Evolutionary conservation across 2,888 invertebrate genomes (phyloP), one percentile per base, ranked within the genome.

Genomic region (Lycaena phlaeas): DNA sequence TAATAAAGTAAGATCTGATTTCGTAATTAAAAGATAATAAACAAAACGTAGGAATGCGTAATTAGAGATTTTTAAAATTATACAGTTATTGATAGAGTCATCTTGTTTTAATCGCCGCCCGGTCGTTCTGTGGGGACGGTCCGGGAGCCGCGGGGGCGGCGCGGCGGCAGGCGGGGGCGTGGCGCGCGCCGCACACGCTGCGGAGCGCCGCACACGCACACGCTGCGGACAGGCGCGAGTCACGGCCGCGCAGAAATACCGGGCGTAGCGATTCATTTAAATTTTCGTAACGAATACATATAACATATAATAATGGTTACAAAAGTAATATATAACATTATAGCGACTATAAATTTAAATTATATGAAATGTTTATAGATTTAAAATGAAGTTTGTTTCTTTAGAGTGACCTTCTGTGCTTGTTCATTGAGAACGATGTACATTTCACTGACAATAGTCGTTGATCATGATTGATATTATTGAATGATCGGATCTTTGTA

Each of bases 311-410:
- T 81, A 82, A 82, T 76, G 79, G 82, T 82, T 84, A 82, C 78
- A 81, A 73, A 79, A 76, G 79, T 82, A 82, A 82, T 81, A 70
- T 84, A 82, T 84, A 78, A 84, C 84, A 84, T 82, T 81, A 82
- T 84, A 84, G 84, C 71, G 67, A 76, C 70, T 81, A 81, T 84
- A 77, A 78, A 81, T 82, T 75, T 82, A 84, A 84, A 82, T 81
- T 82, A 82, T 84, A 84, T 84, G 75, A 82, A 82, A 82, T 82
- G 82, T 84, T 82, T 84, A 84, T 84, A 84, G 82, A 81, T 75
- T 74, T 79, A 84, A 76, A 50, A 75, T 69, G 71, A 72, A 54
- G 69, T 78, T 77, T 70, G 73, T 81, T 82, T 82, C 60, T 76
- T 77, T 82, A 79, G 81, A 61, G 72, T 76, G 77, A 76, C 64